phyloP scores from a whole-genome alignment of 2,797 vertebrate genomes.

The Myripristis murdjan region DNA sequence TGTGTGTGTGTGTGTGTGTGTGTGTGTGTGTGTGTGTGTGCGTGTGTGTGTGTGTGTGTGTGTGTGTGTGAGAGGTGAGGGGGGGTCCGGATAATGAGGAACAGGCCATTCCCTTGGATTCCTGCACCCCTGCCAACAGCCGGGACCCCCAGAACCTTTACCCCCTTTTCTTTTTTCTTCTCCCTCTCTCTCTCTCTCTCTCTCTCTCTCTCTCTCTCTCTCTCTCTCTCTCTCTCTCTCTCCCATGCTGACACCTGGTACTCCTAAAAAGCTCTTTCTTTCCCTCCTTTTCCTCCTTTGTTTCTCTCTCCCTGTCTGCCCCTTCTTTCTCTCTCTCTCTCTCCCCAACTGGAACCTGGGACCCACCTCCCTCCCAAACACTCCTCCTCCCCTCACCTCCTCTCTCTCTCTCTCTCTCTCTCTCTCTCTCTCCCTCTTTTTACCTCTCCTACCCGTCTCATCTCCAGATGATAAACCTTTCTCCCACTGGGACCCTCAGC shows the following conservation, averaged over 20 bases:
- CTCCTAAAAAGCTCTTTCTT: constrained; percentile 22
- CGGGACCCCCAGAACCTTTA: constrained; percentile 72
- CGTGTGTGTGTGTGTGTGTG: neutral
- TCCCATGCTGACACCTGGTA: constrained; percentile 69
- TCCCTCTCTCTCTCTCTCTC: constrained; percentile 2
- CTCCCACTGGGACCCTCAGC: neutral
- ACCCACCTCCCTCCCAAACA: constrained; percentile 49
- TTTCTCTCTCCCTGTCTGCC: constrained; percentile 28
- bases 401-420: neutral
- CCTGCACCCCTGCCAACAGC: constrained; percentile 79
- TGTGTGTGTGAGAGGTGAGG: constrained; percentile 4
- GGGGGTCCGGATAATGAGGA: constrained; percentile 84
- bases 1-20: constrained; percentile 41
- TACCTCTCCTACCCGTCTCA: no score
- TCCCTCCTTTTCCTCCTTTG: constrained; percentile 7
- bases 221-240: neutral
- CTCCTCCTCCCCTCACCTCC: neutral
- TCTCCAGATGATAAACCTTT: neutral
- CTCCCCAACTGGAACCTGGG: constrained; percentile 58
- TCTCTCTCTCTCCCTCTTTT: neutral
- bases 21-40: constrained; percentile 1
- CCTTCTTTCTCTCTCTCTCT: constrained; percentile 37
- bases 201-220: neutral
- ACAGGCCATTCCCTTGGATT: constrained; percentile 84
- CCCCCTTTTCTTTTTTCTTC: constrained; percentile 35